Conservation (phyloP, 2,888 invertebrate genomes). For the Perizoma affinitatum region DNA sequence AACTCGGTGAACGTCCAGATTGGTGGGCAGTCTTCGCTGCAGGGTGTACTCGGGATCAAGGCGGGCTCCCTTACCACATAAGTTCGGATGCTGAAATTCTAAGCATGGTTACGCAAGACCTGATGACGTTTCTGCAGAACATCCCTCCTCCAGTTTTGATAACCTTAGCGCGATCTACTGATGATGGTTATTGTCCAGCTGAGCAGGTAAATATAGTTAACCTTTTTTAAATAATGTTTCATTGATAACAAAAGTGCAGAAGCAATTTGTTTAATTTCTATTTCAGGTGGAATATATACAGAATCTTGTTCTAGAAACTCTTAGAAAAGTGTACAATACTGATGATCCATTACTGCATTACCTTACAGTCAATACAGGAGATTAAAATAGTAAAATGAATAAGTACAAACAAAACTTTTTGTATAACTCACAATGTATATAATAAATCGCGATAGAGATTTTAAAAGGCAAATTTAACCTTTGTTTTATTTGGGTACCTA, state of each 20-base stretch:
- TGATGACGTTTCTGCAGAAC: constrained; percentile 84
- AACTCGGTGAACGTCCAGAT: constrained; percentile 87
- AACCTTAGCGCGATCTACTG: constrained; percentile 93
- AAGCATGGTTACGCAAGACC: constrained; percentile 81
- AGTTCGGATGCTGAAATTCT: constrained; percentile 88
- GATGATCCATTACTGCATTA: constrained; percentile 80
- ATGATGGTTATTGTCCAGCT: constrained; percentile 94
- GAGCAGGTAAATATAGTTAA: constrained; percentile 79
- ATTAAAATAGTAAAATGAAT: constrained; percentile 9
- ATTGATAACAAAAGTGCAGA: too few relatives aligned
- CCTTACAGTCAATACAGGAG: constrained; percentile 55
- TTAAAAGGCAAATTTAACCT: too few relatives aligned
- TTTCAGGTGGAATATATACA: constrained; percentile 91
- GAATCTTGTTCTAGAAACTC: constrained; percentile 84
- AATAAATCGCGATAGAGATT: too few relatives aligned
- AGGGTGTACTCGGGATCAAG: constrained; percentile 94
- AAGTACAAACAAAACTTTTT: neutral
- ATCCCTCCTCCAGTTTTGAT: constrained; percentile 86
- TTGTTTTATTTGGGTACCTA: too few relatives aligned
- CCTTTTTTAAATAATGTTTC: neutral
- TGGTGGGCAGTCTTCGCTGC: constrained; percentile 93
- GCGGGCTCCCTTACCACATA: constrained; percentile 93
- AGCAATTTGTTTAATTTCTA: constrained; percentile 14
- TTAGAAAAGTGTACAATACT: constrained; percentile 79
- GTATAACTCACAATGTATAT: neutral